Base-by-base conservation (phyloP, 1,140 invertebrate species). In the Ephestia elutella region DNA sequence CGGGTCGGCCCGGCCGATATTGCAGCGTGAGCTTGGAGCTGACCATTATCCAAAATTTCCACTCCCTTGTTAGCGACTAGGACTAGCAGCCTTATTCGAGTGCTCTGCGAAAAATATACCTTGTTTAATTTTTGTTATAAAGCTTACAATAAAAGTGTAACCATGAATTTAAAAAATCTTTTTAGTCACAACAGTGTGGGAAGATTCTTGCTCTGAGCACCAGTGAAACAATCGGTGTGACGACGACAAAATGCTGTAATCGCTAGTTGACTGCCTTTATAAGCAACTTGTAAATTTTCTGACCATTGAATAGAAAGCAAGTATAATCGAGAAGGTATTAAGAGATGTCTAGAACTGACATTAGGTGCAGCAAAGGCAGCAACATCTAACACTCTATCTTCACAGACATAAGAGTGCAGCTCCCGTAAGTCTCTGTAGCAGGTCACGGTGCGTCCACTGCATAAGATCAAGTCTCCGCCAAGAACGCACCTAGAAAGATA, bases 341-440 rank as follows among this genome's bases (percentile, higher is more conserved):
- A 11, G 3, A 11, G 13, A 35, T 35, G 9, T 35, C 32, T 35
- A 35, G 32, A 35, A 13, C 76, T 71, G 70, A 86, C 85, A 70
- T 88, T 88, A n/a, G 80, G 79, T 15, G 75, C 65, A 56, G 67
- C 58, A 75, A 82, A 88, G 11, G 80, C 74, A 10, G 78, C 75
- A 25, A 82, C 78, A 64, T 86, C 85, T 7, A 88, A 63, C 0
- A 88, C 78, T 73, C 85, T 73, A 50, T 87, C 83, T 38, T 86
- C 83, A 64, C 85, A 87, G 38, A 69, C 61, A 54, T 84, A 86
- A 4, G 78, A 75, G 57, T 81, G 71, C 32, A 75, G 55, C 62
- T 87, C 82, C 15, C 65, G 68, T 18, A 86, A 70, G 57, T 87
- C 82, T 57, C 81, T 73, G 49, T 85, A 87, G 54, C 75, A 85